These are phyloP conservation scores for Oreochromis spilurus DNA, from an alignment of 2,113 vertebrate genomes.

Conservation along the genomic window DNA sequence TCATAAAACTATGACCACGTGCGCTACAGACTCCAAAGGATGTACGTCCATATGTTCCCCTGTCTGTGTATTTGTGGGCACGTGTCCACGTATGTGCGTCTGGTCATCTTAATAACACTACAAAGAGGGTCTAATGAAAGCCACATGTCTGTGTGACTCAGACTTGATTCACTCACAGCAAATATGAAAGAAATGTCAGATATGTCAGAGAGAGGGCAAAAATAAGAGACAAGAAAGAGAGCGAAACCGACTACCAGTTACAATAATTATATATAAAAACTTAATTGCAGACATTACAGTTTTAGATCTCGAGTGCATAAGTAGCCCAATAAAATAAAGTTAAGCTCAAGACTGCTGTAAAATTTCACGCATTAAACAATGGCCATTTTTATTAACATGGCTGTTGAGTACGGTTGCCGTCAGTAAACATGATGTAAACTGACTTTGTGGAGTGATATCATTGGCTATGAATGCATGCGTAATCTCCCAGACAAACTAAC, in stretches of 20 bases:
- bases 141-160: slow-evolving; percentile 58
- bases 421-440: background rate
- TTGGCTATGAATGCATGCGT: slow-evolving; percentile 8
- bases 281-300: background rate
- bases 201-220: slow-evolving; percentile 27
- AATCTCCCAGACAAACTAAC: slow-evolving; percentile 20
- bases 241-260: background rate
- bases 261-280: background rate
- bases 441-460: slow-evolving; percentile 26
- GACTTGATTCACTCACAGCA: slow-evolving; percentile 26
- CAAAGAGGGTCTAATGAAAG: slow-evolving; percentile 47
- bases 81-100: background rate
- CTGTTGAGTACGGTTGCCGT: background rate
- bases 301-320: background rate
- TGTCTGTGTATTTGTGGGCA: slow-evolving; percentile 1
- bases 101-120: slow-evolving; percentile 42
- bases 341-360: background rate
- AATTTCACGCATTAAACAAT: background rate
- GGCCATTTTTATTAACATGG: background rate
- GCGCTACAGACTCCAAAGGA: slow-evolving; percentile 30
- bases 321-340: background rate
- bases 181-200: slow-evolving; percentile 63
- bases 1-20: slow-evolving; percentile 46
- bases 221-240: background rate
- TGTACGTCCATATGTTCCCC: slow-evolving; percentile 7